Evolutionary conservation across 2,888 invertebrate genomes (phyloP), one percentile per base, ranked within the genome.

Genomic region (Aleiodes alternator): DNA sequence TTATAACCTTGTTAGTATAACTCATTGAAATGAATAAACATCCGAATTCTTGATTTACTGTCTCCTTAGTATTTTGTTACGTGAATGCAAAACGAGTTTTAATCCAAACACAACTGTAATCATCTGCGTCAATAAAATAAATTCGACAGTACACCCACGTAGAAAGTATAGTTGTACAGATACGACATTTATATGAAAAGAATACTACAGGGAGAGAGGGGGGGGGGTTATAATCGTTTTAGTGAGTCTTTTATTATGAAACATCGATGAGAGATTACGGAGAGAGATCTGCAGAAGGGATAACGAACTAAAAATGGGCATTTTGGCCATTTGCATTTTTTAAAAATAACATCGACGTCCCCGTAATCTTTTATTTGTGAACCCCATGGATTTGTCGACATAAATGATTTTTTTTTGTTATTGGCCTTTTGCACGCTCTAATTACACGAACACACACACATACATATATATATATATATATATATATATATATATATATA

Each of bases 281-380:
- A 75, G 53, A 14, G 57, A 75, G 77, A 80, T 80, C 57, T 75
- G 76, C 71, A 73, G 75, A 23, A 34, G 76, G 70, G 79, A 80
- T 79, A 80, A 76, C 72, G 56, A 75, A 80, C 79, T 80, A 81
- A 82, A 64, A 64, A 82, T 79, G 78, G 77, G 79, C 78, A 71
- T 81, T 80, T 78, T 73, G 75, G 73, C 16, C 77, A 82, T 82
- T 81, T 81, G 80, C 82, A 82, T 82, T 80, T 82, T 78, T 80
- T 72, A 55, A 61, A 75, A 76, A 73, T 77, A 77, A 73, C 38
- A 74, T 74, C 69, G 64, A 55, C n/a, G 9, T 61, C 66, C 69
- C 29, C 64, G 69, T 23, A n/a, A 43, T 34, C 50, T 59, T 61
- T 29, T 53, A 56, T 64, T 69, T 8, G 31, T 48, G 55, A n/a